Evolutionary conservation across 2,113 vertebrate species (phyloP).

Genomic region (Apistogramma diplotaenia): DNA sequence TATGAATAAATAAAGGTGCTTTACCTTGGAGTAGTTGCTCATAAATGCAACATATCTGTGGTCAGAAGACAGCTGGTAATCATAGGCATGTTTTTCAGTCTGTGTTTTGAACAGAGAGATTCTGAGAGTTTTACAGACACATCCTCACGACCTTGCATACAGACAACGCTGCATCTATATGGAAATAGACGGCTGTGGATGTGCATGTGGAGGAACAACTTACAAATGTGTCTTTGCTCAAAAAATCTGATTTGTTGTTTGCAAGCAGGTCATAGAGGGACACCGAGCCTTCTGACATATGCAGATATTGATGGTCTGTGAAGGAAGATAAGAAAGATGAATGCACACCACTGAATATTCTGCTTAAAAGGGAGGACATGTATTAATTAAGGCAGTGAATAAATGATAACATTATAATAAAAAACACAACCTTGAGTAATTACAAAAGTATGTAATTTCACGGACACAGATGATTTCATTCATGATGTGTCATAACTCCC

Average conservation of each 20-base stretch:
- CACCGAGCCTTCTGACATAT: constrained; percentile 72
- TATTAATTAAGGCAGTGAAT: neutral
- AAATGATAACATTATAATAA: neutral
- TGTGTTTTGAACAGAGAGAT: constrained; percentile 45
- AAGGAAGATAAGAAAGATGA: neutral
- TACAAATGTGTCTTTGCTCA: constrained; percentile 83
- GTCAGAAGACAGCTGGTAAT: constrained; percentile 87
- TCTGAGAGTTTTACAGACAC: neutral
- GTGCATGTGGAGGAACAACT: constrained; percentile 18
- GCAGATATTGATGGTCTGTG: constrained; percentile 74
- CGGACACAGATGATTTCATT: neutral
- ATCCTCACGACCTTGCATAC: neutral
- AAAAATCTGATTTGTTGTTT: constrained; percentile 54
- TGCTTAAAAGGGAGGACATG: neutral
- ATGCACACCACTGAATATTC: neutral
- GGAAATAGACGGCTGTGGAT: neutral
- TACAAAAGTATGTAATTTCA: neutral
- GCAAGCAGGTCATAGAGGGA: constrained; percentile 74
- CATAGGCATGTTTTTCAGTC: constrained; percentile 80
- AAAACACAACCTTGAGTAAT: no score
- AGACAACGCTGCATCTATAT: neutral
- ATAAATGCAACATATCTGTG: constrained; percentile 84
- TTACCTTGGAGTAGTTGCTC: constrained; percentile 92
- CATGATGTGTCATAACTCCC: neutral
- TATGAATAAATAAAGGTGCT: neutral